Evolutionary conservation across 2,888 invertebrate species (phyloP).

Genomic region (Cephus pulcher): DNA sequence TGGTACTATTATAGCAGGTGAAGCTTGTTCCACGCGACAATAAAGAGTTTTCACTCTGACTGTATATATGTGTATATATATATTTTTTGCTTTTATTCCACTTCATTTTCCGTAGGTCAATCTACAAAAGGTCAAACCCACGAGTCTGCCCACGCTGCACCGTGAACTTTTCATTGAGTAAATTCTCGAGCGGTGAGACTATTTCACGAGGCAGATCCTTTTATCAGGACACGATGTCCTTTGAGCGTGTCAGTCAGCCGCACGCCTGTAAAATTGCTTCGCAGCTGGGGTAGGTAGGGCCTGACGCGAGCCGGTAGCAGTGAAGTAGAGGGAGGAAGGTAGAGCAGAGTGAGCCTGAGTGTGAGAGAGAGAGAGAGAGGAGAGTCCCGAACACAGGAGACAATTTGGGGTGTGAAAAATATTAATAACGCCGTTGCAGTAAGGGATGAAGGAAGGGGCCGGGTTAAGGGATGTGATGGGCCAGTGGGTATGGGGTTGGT

Average conservation of each 20-base stretch:
- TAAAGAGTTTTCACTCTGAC: not conserved
- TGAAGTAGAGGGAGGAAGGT: not conserved
- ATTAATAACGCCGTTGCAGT: constrained; percentile 58
- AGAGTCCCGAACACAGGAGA: constrained; percentile 48
- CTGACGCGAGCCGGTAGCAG: not conserved
- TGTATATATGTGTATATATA: not conserved
- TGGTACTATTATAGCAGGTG: not conserved
- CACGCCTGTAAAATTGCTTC: constrained; percentile 59
- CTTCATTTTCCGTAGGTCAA: not conserved
- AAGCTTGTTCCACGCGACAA: not conserved
- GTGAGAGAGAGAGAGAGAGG: constrained; percentile 14
- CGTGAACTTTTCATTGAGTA: not conserved
- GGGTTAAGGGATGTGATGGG: constrained; percentile 26
- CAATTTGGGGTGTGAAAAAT: constrained; percentile 63
- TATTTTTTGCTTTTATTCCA: constrained; percentile 30
- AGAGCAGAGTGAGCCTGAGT: not conserved
- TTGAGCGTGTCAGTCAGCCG: constrained; percentile 57
- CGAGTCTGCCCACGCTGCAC: not conserved
- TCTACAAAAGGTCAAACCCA: constrained; percentile 3
- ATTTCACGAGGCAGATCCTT: constrained; percentile 25
- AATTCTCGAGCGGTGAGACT: not conserved
- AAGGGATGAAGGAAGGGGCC: constrained; percentile 31
- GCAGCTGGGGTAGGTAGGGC: constrained; percentile 23
- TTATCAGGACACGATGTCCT: constrained; percentile 42
- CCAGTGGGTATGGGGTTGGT: constrained; percentile 21